phyloP scores from a whole-genome alignment of 2,888 invertebrate species.

The Smittia sp. region DNA sequence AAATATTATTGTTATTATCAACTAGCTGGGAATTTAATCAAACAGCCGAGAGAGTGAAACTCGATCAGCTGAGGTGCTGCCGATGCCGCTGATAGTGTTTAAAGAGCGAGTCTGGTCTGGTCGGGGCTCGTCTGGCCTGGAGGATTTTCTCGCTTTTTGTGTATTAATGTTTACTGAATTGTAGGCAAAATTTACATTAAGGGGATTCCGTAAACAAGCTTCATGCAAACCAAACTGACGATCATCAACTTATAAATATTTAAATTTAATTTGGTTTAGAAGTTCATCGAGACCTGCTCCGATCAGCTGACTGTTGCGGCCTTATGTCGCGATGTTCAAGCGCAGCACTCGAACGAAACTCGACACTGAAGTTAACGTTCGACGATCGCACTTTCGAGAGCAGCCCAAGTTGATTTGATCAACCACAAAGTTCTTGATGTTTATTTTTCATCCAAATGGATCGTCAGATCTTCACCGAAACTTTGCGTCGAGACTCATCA shows the following conservation, averaged over 20 bases:
- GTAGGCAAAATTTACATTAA: constrained; percentile 42
- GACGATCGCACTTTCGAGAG: not conserved
- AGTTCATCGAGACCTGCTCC: constrained; percentile 21
- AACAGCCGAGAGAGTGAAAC: constrained; percentile 34
- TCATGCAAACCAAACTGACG: constrained; percentile 35
- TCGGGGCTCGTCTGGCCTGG: constrained; percentile 38
- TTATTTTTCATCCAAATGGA: not conserved
- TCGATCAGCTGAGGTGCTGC: constrained; percentile 34
- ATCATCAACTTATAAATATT: constrained; percentile 41
- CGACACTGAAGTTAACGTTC: not conserved
- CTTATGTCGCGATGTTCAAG: not conserved
- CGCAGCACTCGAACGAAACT: not conserved
- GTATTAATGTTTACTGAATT: constrained; percentile 41
- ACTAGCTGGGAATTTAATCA: constrained; percentile 27
- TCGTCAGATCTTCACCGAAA: constrained; percentile 3
- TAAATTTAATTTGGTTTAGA: constrained; percentile 29
- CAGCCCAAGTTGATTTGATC: not conserved
- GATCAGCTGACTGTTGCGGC: not conserved
- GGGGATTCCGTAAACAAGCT: constrained; percentile 41
- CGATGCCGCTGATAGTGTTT: constrained; percentile 21
- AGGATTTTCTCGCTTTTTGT: constrained; percentile 26
- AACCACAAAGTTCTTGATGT: not conserved
- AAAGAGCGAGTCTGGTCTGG: constrained; percentile 9
- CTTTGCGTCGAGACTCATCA: constrained; percentile 1
- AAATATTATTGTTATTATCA: constrained; percentile 41